Evolutionary conservation across 2,113 vertebrate genomes (phyloP).

Genomic region (Thryonomys swinderianus): DNA sequence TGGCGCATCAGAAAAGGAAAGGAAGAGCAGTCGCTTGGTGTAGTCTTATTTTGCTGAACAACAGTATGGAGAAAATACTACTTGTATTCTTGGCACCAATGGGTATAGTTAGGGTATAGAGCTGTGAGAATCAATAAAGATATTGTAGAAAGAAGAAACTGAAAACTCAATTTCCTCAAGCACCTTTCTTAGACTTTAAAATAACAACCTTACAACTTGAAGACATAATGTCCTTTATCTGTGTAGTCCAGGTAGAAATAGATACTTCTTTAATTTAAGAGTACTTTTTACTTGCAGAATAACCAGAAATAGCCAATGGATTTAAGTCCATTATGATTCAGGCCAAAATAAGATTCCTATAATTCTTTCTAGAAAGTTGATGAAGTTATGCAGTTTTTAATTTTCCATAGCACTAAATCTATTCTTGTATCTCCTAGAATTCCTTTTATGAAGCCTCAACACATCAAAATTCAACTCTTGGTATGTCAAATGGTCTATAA

Average conservation of each 20-base stretch:
- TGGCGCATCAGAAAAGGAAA: neutral
- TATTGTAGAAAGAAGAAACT: neutral
- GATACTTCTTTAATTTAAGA: neutral
- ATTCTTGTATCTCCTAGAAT: neutral
- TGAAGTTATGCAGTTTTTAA: neutral
- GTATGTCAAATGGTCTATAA: neutral
- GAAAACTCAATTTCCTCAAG: neutral
- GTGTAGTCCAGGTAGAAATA: neutral
- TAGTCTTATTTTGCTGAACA: neutral
- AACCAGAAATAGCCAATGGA: neutral
- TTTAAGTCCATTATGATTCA: neutral
- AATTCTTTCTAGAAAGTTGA: constrained; percentile 2
- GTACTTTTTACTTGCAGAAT: neutral
- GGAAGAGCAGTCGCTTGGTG: neutral
- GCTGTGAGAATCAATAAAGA: neutral
- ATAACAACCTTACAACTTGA: neutral
- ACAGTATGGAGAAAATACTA: neutral
- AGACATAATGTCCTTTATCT: neutral
- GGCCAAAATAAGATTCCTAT: neutral
- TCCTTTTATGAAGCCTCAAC: neutral
- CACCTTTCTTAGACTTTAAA: neutral
- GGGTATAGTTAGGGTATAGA: neutral
- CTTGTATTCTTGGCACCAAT: neutral
- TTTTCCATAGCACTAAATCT: neutral
- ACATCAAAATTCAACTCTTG: neutral